phyloP scores from a whole-genome alignment of 2,797 vertebrate species.

The Lutjanus campechanus region DNA sequence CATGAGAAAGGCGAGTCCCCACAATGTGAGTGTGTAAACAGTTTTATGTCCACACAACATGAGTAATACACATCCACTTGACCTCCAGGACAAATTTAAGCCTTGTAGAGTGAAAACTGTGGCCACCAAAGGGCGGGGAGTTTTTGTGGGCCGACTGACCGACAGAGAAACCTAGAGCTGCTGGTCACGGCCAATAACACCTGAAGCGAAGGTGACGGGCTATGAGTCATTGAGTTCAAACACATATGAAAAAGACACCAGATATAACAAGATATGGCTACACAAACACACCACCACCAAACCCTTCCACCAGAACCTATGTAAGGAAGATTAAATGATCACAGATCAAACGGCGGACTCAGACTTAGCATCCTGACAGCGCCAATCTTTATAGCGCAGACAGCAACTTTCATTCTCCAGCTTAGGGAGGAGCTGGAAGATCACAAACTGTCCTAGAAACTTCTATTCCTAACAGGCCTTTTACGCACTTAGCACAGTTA shows the following conservation, averaged over 20 bases:
- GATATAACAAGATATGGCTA: conserved; percentile 19
- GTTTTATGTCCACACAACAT: too few species aligned
- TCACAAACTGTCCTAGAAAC: conserved; percentile 47
- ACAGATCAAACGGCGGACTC: conserved; percentile 20
- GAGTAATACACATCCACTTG: too few species aligned
- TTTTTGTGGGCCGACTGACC: too few species aligned
- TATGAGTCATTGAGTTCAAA: conserved; percentile 47
- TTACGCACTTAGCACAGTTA: not conserved
- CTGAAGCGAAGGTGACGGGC: conserved; percentile 14
- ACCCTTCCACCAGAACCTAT: not conserved
- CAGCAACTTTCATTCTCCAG: conserved; percentile 5
- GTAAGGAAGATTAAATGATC: not conserved
- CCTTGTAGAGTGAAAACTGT: too few species aligned
- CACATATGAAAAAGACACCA: conserved; percentile 27
- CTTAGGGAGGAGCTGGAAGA: conserved; percentile 19
- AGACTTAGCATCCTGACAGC: conserved; percentile 10
- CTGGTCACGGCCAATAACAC: too few species aligned
- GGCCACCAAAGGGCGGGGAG: too few species aligned
- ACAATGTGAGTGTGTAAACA: too few species aligned
- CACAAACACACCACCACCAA: conserved; percentile 18
- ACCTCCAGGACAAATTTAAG: too few species aligned
- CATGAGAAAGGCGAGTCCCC: too few species aligned
- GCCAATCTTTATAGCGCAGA: conserved; percentile 13
- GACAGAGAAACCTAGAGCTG: too few species aligned
- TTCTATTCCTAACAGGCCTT: conserved; percentile 29